These are phyloP conservation scores for Ashinkailepas kermadecensis DNA, from an alignment of 2,888 invertebrate species.

Conservation along the genomic window DNA sequence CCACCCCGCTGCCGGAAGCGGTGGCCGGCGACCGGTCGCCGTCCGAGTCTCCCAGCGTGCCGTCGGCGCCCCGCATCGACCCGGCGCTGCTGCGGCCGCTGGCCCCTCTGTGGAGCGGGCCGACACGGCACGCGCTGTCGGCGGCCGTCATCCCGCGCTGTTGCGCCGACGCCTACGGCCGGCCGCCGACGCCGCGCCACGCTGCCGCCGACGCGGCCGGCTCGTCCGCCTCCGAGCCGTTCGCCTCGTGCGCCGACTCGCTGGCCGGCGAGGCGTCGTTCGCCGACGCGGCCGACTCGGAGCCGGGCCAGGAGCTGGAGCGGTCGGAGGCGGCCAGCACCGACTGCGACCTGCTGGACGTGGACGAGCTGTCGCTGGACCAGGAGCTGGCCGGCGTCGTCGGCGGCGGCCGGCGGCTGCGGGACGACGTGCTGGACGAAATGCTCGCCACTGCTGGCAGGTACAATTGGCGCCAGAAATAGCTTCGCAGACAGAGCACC, in stretches of 20 bases:
- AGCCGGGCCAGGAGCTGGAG: neutral
- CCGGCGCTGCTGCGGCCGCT: neutral
- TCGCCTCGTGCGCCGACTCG: conserved; percentile 2
- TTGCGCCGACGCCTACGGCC: conserved; percentile 18
- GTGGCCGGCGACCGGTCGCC: neutral
- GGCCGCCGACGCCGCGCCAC: neutral
- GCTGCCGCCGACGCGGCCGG: neutral
- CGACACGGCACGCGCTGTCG: neutral
- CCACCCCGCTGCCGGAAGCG: neutral
- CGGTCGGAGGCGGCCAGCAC: conserved; percentile 15
- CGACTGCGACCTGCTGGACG: conserved; percentile 18
- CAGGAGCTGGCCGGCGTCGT: neutral
- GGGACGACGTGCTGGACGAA: conserved; percentile 4
- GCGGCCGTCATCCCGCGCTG: conserved; percentile 18
- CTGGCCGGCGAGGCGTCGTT: neutral
- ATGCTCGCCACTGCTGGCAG: conserved; percentile 7
- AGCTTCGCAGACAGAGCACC: too few relatives aligned
- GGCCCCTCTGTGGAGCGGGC: neutral
- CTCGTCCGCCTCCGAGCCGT: conserved; percentile 14
- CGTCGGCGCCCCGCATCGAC: neutral
- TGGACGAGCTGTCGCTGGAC: conserved; percentile 19
- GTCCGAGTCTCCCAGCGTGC: neutral
- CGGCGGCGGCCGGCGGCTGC: neutral
- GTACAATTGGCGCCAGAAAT: neutral
- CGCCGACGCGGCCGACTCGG: neutral